Conservation (phyloP, 2,888 invertebrate species). For the Petrophora chlorosata region DNA sequence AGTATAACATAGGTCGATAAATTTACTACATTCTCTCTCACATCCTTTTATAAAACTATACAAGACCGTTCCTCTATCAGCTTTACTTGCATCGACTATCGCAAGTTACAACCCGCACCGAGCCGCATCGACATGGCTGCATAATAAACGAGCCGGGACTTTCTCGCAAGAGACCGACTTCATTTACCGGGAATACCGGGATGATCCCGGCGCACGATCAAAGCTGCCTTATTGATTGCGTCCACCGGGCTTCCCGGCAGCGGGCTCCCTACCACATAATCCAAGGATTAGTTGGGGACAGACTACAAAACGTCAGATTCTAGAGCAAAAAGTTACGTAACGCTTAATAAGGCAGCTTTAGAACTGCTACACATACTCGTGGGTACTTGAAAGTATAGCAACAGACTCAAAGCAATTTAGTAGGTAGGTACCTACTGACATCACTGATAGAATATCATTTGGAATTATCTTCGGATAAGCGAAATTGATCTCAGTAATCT, state of each 20-base stretch:
- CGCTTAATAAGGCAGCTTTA: neutral
- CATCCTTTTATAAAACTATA: neutral
- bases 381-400: neutral
- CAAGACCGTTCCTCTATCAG: neutral
- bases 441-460: conserved; percentile 6
- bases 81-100: neutral
- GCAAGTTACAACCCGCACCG: neutral
- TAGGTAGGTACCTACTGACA: too few relatives aligned
- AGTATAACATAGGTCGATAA: too few relatives aligned
- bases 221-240: conserved; percentile 55
- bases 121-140: neutral
- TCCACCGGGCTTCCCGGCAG: conserved; percentile 40
- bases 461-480: conserved; percentile 11
- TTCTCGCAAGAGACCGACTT: conserved; percentile 37
- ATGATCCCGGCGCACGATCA: conserved; percentile 55
- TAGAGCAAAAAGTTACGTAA: conserved; percentile 39
- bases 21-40: too few relatives aligned
- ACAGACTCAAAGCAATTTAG: conserved; percentile 13
- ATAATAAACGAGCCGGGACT: conserved; percentile 4
- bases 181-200: conserved; percentile 65
- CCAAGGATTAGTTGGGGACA: conserved; percentile 54
- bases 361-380: neutral
- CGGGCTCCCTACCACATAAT: conserved; percentile 51
- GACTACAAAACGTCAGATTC: conserved; percentile 45
- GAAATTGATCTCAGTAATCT: conserved; percentile 18